Base-by-base conservation (phyloP, 2,113 vertebrate species). In the Chloropsis hardwickii region DNA sequence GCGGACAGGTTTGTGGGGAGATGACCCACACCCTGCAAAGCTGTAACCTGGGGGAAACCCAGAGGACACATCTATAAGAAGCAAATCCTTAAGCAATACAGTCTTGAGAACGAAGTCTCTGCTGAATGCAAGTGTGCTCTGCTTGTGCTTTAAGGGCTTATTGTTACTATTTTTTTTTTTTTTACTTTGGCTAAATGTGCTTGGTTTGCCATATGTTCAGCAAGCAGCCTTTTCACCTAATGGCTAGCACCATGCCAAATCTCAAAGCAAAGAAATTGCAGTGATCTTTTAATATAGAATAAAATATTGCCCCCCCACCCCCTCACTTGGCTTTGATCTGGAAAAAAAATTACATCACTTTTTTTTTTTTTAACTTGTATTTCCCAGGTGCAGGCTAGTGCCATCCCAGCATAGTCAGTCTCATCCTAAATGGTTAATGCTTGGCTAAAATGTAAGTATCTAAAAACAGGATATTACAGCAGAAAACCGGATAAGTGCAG, bases 161-260 rank as follows among this genome's bases (percentile, higher is more conserved):
- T 58, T 53, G 42, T 70, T 86, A 62, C 58, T 86, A 35, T 39
- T 90, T 95, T 93, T 37, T 37, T 37, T 37, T 37, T 37, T 90
- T 90, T 89, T 57, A 47, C 66, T 88, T 93, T 92, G 95, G 86
- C 92, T 86, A 94, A 93, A 88, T n/a, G 27, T 83, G 76, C 76
- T 83, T 47, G 19, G 35, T 74, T 94, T 93, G 82, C 96, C 95
- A 90, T 96, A 94, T 97, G 94, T 74, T 96, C 88, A 88, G 51
- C 88, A 92, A 94, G 74, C 14, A 86, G 72, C 67, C 74, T 31
- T 54, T 56, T 96, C 94, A 95, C 96, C 95, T 90, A 88, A 90
- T 6, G 25, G 54, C 51, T 92, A 73, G 58, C 60, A 62, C 64
- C 76, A 62, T 5, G 88, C 92, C 88, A 95, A 62, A 90, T 90